A percentile compares a stretch with the other conserved stretches of the same genome.
Conservation (phyloP, 2,113 vertebrate genomes). For the Nymphicus hollandicus region DNA sequence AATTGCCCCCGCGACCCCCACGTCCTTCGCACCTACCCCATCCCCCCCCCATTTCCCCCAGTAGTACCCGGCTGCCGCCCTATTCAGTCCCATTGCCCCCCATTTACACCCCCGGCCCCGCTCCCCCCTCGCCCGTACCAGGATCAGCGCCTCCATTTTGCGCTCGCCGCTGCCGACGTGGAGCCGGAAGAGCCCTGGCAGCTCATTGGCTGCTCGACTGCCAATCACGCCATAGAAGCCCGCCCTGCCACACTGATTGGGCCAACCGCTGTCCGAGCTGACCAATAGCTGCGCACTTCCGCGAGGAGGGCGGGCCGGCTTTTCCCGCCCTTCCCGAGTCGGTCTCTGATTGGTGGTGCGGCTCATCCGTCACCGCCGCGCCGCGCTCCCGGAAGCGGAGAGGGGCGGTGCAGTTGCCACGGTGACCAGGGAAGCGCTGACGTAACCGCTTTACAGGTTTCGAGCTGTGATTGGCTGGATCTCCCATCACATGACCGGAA, state of each 20-base stretch:
- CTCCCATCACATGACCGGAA: background rate
- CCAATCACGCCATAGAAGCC: background rate
- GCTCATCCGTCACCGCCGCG: background rate
- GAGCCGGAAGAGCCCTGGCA: constrained; percentile 30
- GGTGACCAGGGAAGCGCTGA: background rate
- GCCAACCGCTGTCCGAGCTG: accelerated
- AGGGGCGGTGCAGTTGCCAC: background rate
- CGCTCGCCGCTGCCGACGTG: constrained; percentile 75
- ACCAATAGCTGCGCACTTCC: too few relatives aligned
- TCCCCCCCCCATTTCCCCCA: too few relatives aligned
- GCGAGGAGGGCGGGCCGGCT: background rate
- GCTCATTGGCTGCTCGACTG: constrained; percentile 53
- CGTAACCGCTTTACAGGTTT: accelerated
- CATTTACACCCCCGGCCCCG: background rate
- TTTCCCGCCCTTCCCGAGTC: background rate
- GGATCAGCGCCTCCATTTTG: too few relatives aligned
- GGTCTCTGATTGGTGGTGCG: background rate
- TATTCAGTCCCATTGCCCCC: too few relatives aligned
- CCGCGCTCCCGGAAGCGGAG: background rate
- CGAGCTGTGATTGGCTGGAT: accelerated
- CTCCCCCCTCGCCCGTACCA: background rate
- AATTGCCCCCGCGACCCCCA: too few relatives aligned
- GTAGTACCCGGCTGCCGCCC: too few relatives aligned
- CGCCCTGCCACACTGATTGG: background rate
- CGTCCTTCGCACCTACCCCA: too few relatives aligned